Evolutionary conservation across 1,140 invertebrate species (phyloP).

Genomic region (Dendrolimus punctatus): DNA sequence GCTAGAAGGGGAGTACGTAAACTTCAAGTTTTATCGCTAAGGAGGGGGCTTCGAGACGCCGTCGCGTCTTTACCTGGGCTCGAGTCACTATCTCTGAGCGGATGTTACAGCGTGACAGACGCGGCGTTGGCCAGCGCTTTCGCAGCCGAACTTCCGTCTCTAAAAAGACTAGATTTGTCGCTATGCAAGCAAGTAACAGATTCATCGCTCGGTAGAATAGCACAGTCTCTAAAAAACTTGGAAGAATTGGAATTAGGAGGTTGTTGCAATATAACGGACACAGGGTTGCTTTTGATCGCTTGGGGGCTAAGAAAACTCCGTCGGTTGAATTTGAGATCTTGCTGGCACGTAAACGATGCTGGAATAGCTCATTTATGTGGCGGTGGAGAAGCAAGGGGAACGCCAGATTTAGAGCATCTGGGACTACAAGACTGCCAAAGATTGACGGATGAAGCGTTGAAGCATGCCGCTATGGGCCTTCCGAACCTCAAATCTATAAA

Average conservation of each 20-base stretch:
- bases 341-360: constrained; percentile 91
- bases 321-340: constrained; percentile 89
- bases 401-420: constrained; percentile 84
- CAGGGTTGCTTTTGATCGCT: constrained; percentile 86
- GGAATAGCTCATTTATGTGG: constrained; percentile 92
- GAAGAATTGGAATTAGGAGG: constrained; percentile 92
- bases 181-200: constrained; percentile 97
- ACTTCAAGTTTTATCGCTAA: constrained; percentile 91
- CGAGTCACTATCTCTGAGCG: constrained; percentile 90
- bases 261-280: constrained; percentile 92
- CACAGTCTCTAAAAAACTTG: constrained; percentile 89
- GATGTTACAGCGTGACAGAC: constrained; percentile 93
- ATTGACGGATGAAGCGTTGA: constrained; percentile 91
- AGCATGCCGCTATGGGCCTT: constrained; percentile 86
- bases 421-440: constrained; percentile 96
- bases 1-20: constrained; percentile 89
- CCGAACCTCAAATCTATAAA: constrained; percentile 86
- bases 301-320: constrained; percentile 89
- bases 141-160: constrained; percentile 78
- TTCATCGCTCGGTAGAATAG: constrained; percentile 85
- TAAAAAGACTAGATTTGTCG: constrained; percentile 89
- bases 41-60: constrained; percentile 88
- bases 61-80: constrained; percentile 89
- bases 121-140: constrained; percentile 87
- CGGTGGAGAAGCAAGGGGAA: constrained; percentile 79